Base-by-base conservation (phyloP, 2,888 invertebrate genomes). In the Hesperia comma region DNA sequence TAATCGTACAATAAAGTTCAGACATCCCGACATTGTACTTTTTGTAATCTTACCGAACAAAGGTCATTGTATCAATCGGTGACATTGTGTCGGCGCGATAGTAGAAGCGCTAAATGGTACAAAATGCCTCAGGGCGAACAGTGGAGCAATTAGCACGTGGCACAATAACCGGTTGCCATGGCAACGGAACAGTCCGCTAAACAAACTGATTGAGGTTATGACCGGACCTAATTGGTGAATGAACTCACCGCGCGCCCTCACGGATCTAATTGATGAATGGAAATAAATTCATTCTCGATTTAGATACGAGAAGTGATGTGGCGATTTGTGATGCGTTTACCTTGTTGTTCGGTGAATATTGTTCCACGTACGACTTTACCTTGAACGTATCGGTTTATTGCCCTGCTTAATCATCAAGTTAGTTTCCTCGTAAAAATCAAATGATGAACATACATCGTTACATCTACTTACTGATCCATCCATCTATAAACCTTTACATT, bases 191-290 rank as follows among this genome's bases (percentile, higher is more conserved):
- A 84, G 83, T 75, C 85, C 83, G 84, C 83, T 86, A 86, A 88
- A 88, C 87, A 85, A 88, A 85, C 87, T 88, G 88, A 88, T 89
- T 88, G 88, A 15, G 72, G 71, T 79, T 83, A 79, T 77, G 78
- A 75, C 72, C 76, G 79, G 74, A 72, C 21, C 81, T 80, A 80
- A 81, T 79, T 74, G 73, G 73, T 41, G 49, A 54, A 68, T 41
- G 26, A 40, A 53, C 33, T 6, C 19, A 17, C 49, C 12, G 46
- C 17, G 37, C 49, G 40, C 26, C 49, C 37, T 43, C 7, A 41
- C 41, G 58, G 33, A 56, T 37, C 37, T 37, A 37, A 61, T 71
- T 69, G 67, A 67, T 69, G 70, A 69, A 71, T 70, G 63, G 64
- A 60, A 33, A 46, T 32, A 15, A 21, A 41, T 57, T 57, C n/a